phyloP scores from a whole-genome alignment of 2,113 vertebrate species.

The Xiphophorus couchianus region DNA sequence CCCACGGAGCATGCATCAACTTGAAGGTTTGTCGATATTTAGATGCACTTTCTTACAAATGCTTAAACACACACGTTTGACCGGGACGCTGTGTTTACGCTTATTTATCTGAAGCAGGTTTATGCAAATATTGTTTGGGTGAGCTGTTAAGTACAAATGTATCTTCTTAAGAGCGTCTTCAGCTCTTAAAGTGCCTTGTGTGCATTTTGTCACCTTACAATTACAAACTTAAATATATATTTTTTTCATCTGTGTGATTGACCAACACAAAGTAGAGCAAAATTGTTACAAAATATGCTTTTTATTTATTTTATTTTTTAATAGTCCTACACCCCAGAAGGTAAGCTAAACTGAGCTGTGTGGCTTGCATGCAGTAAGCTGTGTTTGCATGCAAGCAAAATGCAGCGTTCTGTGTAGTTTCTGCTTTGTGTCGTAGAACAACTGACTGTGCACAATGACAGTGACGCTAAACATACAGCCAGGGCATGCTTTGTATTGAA shows the following conservation, averaged over 20 bases:
- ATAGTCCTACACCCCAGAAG: neutral
- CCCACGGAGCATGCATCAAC: conserved; percentile 93
- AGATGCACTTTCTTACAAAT: neutral
- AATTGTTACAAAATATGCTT: too few species aligned
- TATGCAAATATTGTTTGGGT: neutral
- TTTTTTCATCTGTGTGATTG: too few species aligned
- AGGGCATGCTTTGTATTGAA: neutral
- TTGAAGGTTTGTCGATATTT: conserved; percentile 83
- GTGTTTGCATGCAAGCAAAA: neutral
- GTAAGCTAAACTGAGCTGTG: neutral
- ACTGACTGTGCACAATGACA: neutral
- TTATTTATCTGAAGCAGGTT: neutral
- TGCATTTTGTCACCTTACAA: neutral
- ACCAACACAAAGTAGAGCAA: too few species aligned
- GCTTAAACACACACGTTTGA: neutral
- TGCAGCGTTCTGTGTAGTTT: neutral
- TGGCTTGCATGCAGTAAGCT: too few species aligned
- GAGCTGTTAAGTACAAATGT: neutral
- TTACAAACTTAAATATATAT: neutral
- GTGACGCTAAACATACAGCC: neutral
- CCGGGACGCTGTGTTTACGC: neutral
- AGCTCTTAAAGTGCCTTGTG: too few species aligned
- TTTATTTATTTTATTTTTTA: too few species aligned
- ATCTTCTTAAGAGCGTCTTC: too few species aligned
- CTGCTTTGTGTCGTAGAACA: neutral